phyloP scores from a whole-genome alignment of 2,113 vertebrate genomes.

The Dipodomys merriami region DNA sequence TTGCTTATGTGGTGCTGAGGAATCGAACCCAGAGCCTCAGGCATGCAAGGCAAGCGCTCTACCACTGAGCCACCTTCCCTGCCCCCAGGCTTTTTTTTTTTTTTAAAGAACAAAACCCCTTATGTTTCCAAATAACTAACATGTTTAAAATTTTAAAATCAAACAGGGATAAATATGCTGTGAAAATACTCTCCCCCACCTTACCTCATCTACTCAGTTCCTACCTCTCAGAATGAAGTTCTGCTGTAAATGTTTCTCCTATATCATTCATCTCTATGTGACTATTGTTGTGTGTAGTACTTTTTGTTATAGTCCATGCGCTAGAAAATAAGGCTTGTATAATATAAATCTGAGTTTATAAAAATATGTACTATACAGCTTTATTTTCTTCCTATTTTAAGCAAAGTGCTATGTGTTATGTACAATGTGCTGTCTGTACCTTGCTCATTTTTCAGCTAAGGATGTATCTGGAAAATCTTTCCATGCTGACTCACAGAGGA shows the following conservation, averaged over 20 bases:
- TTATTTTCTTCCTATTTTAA: conserved; percentile 44
- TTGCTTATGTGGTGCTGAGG: too few relatives aligned
- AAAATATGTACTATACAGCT: background rate
- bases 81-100: too few relatives aligned
- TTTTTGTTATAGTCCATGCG: background rate
- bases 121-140: background rate
- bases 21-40: too few relatives aligned
- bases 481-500: background rate
- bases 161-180: background rate
- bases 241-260: background rate
- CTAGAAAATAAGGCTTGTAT: background rate
- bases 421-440: background rate
- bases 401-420: background rate
- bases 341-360: background rate
- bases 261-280: background rate
- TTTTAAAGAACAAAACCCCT: background rate
- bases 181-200: background rate
- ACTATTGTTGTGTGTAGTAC: background rate
- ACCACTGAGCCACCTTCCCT: too few relatives aligned
- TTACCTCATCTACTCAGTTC: background rate
- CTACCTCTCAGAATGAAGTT: background rate
- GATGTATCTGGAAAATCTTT: background rate
- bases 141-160: conserved; percentile 32
- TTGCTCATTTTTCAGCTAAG: background rate
- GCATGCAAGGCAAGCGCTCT: too few relatives aligned